These are phyloP conservation scores for Aplochiton taeniatus DNA, from an alignment of 2,797 vertebrate species.

Conservation along the genomic window DNA sequence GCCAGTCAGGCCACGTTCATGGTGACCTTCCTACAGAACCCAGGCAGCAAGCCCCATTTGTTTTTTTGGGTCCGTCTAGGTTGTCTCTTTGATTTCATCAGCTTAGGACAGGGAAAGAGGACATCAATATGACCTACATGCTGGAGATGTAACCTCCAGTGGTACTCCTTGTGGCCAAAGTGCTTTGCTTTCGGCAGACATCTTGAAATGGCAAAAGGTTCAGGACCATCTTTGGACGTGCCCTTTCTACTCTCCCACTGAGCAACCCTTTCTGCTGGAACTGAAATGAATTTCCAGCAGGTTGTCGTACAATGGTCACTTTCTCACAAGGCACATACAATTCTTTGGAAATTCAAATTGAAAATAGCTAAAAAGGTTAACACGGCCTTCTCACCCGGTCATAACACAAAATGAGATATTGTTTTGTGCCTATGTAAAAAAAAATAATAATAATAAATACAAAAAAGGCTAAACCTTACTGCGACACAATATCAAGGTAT, in stretches of 20 bases:
- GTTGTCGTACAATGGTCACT: too few species aligned
- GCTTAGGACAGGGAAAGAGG: conserved; percentile 45
- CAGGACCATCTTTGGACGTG: neutral
- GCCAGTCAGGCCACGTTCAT: conserved; percentile 35
- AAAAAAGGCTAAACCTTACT: too few species aligned
- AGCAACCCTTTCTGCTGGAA: neutral
- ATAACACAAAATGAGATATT: too few species aligned
- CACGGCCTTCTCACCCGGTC: too few species aligned
- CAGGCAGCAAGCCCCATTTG: conserved; percentile 16
- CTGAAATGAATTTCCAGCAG: conserved; percentile 1
- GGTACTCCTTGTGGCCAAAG: conserved; percentile 48
- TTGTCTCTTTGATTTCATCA: conserved; percentile 54
- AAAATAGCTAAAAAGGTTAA: too few species aligned
- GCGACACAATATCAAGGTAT: too few species aligned
- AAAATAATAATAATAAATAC: too few species aligned
- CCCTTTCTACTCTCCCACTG: neutral
- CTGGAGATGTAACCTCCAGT: conserved; percentile 54
- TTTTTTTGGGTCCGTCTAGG: conserved; percentile 47
- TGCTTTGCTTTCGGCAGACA: conserved; percentile 34
- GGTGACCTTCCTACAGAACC: conserved; percentile 33
- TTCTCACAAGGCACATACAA: too few species aligned
- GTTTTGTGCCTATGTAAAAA: too few species aligned
- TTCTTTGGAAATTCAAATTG: too few species aligned
- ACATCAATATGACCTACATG: conserved; percentile 53
- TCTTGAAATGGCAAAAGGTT: conserved; percentile 8